These are phyloP conservation scores for Ceyx margarethae DNA, from an alignment of 2,113 vertebrate species.

Conservation along the genomic window DNA sequence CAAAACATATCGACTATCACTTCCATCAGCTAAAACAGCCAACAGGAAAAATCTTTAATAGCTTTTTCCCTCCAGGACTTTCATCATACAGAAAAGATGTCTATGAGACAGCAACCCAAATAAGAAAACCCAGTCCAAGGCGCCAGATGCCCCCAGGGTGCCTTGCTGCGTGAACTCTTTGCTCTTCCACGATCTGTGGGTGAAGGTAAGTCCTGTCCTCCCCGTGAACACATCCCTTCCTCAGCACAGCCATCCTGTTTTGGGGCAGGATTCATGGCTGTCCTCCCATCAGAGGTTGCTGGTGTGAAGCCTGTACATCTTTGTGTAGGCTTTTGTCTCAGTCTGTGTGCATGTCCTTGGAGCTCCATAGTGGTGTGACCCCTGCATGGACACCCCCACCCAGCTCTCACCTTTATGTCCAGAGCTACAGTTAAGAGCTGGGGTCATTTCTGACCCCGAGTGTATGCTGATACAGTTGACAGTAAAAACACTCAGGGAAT, in stretches of 20 bases:
- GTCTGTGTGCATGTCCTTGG: neutral
- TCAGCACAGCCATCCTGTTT: neutral
- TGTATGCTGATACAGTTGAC: neutral
- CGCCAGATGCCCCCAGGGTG: neutral
- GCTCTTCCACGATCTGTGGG: fast-evolving
- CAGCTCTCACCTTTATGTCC: neutral
- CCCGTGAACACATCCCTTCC: neutral
- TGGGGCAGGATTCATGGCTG: neutral
- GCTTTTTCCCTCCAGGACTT: neutral
- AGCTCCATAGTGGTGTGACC: neutral
- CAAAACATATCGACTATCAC: neutral
- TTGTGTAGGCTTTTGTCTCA: neutral
- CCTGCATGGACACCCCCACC: fast-evolving
- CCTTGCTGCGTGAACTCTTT: neutral
- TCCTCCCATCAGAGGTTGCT: neutral
- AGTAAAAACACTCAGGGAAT: neutral
- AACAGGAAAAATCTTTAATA: conserved; percentile 4
- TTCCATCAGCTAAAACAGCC: conserved; percentile 22
- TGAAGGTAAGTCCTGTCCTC: neutral
- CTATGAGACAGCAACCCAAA: neutral
- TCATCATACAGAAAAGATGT: neutral
- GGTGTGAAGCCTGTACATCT: neutral
- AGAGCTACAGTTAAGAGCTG: neutral
- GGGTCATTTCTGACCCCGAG: neutral
- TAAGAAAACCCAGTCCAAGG: neutral